Percentiles rank a stretch among this genome's conserved stretches.
These are phyloP conservation scores for Dynastes grantii DNA, from an alignment of 2,888 invertebrate species.

Conservation along the genomic window DNA sequence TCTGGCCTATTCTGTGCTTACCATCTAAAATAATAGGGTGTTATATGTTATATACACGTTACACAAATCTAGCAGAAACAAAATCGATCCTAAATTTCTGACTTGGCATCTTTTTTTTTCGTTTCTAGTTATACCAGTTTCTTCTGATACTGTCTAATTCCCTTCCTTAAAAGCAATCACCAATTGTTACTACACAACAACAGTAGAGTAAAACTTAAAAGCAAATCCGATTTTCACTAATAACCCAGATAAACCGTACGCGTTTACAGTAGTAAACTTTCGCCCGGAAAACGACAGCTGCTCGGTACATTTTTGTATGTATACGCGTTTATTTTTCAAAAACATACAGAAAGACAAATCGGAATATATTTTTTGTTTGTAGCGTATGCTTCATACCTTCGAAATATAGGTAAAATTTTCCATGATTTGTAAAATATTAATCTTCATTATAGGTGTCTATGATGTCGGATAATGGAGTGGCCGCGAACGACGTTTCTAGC, in stretches of 20 bases:
- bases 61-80: no score
- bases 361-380: no score
- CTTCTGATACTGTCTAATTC: background rate
- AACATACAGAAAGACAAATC: no score
- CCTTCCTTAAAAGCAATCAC: slow-evolving; percentile 5
- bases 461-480: slow-evolving; percentile 75
- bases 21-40: no score
- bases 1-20: no score
- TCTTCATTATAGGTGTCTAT: slow-evolving; percentile 76
- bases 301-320: slow-evolving; percentile 15
- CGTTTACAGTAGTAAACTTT: slow-evolving; percentile 15
- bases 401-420: no score
- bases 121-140: no score
- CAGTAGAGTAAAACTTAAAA: background rate
- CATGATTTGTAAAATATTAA: background rate
- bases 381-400: no score
- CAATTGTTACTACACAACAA: background rate
- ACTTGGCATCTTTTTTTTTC: no score
- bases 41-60: no score
- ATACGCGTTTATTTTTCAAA: background rate
- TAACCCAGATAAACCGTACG: slow-evolving; percentile 34
- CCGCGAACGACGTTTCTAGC: slow-evolving; percentile 61
- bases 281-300: background rate
- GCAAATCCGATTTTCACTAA: slow-evolving; percentile 30
- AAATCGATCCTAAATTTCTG: no score